phyloP scores from a whole-genome alignment of 2,797 vertebrate genomes.

The Anas acuta region DNA sequence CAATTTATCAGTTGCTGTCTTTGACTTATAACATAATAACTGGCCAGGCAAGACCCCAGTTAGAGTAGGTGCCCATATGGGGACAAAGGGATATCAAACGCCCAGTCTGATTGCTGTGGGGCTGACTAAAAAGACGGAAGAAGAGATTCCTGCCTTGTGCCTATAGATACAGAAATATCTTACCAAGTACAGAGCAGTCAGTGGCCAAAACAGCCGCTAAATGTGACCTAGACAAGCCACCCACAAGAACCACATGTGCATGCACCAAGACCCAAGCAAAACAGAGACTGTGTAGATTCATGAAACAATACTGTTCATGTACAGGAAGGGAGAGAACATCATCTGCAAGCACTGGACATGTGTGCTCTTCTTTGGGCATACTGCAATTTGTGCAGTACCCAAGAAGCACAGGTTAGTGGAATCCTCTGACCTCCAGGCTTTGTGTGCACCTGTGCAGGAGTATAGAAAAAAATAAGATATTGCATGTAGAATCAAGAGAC shows the following conservation, averaged over 20 bases:
- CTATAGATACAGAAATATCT: not conserved
- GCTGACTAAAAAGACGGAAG: not conserved
- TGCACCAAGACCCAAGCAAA: rapidly evolving
- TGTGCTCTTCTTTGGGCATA: not conserved
- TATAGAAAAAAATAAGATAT: not conserved
- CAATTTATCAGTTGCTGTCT: not conserved
- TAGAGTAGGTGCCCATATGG: not conserved
- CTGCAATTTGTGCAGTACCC: not conserved
- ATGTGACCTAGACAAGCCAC: not conserved
- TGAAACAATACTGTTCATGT: not conserved
- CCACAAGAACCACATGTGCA: not conserved
- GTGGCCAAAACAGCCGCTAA: not conserved
- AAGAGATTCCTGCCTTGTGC: not conserved
- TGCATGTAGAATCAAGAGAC: not conserved
- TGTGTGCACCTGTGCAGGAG: rapidly evolving
- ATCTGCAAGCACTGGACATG: not conserved
- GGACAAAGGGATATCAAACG: not conserved
- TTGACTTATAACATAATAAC: not conserved
- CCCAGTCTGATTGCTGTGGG: not conserved
- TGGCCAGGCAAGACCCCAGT: not conserved
- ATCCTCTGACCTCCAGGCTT: not conserved
- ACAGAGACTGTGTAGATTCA: not conserved
- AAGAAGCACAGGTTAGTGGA: not conserved
- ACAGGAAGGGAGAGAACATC: not conserved
- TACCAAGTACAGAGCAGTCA: not conserved